Percentiles rank a stretch among this genome's conserved stretches.
These are phyloP conservation scores for Trichoplusia ni DNA, from an alignment of 1,140 invertebrate genomes.

Conservation along the genomic window DNA sequence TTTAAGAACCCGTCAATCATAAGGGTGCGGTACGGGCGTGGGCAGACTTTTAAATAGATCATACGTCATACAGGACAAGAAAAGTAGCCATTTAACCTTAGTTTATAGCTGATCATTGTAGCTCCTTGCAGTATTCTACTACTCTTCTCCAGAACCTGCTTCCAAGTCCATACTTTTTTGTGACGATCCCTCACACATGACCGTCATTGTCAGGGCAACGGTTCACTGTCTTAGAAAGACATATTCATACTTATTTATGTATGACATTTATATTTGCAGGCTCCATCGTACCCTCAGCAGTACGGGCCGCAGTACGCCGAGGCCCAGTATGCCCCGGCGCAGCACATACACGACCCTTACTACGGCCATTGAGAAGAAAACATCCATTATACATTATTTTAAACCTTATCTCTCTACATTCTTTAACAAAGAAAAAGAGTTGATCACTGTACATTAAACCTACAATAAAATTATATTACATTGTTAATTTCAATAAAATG, in stretches of 20 bases:
- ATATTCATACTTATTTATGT: neutral
- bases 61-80: too few species aligned
- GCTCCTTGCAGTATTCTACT: too few species aligned
- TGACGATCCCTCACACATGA: too few species aligned
- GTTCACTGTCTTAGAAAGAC: neutral
- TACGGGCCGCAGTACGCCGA: conserved; percentile 3
- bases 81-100: too few species aligned
- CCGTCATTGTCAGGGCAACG: too few species aligned
- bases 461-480: conserved; percentile 6
- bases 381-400: neutral
- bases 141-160: too few species aligned
- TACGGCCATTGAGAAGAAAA: conserved; percentile 50
- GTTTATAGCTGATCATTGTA: too few species aligned
- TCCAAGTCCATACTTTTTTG: neutral
- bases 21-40: too few species aligned
- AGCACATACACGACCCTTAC: conserved; percentile 61
- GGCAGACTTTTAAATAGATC: too few species aligned
- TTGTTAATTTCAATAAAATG: conserved; percentile 5
- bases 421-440: conserved; percentile 44
- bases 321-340: conserved; percentile 37
- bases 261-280: conserved; percentile 32
- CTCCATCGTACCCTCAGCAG: conserved; percentile 31
- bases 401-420: conserved; percentile 26
- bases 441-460: neutral
- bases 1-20: too few species aligned